Conservation (phyloP, 2,797 vertebrate species). For the Myotis myotis region DNA sequence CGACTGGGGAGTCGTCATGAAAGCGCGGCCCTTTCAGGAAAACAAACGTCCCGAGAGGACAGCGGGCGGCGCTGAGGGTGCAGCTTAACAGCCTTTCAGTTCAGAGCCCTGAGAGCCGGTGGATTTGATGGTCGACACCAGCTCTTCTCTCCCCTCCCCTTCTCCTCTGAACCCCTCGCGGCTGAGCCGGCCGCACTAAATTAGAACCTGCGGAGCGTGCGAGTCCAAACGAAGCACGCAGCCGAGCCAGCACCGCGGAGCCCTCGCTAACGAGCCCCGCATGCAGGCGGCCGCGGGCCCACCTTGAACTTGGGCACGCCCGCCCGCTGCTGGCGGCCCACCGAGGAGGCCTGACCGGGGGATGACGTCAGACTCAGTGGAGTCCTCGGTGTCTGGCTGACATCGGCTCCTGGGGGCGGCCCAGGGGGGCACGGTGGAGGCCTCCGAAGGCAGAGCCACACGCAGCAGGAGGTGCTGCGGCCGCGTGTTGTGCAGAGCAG, state of each 20-base stretch:
- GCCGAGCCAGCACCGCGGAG: constrained; percentile 75
- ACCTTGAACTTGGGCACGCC: constrained; percentile 64
- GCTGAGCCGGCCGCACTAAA: constrained; percentile 77
- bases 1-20: neutral
- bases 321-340: constrained; percentile 24
- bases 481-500: too few species aligned
- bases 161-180: constrained; percentile 65
- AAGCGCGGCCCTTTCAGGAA: constrained; percentile 24
- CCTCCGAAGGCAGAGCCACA: too few species aligned
- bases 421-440: too few species aligned
- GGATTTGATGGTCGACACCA: constrained; percentile 54
- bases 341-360: neutral
- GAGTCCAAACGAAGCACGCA: constrained; percentile 73
- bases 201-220: constrained; percentile 76
- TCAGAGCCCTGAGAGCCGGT: constrained; percentile 45
- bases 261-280: constrained; percentile 75
- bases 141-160: neutral
- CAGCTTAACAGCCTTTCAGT: constrained; percentile 62
- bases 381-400: constrained; percentile 54
- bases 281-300: constrained; percentile 76
- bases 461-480: too few species aligned
- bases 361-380: constrained; percentile 52
- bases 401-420: neutral
- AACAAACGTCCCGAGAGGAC: constrained; percentile 18
- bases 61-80: neutral